Evolutionary conservation across 2,888 invertebrate genomes (phyloP), one percentile per base, ranked within the genome.

Genomic region (Dioctria linearis): DNA sequence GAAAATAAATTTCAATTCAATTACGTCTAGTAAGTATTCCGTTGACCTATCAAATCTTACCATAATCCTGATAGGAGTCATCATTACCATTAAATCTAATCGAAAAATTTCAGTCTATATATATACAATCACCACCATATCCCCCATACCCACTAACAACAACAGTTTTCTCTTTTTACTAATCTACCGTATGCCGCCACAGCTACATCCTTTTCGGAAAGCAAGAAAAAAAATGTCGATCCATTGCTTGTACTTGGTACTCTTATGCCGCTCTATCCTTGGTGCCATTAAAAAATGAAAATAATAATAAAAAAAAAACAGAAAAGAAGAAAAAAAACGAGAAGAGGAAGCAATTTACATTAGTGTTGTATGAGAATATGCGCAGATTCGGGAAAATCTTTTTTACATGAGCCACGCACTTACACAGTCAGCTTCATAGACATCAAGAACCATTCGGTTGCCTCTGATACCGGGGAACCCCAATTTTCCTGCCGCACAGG

Each of bases 311-410:
- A 66, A 63, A 65, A 66, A 76, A 63, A n/a, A n/a, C n/a, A n/a
- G n/a, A n/a, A n/a, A 25, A 25, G 2, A 25, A 25, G 25, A 25
- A 25, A 25, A 25, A 25, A 25, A 25, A 25, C 25, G 76, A 76
- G 49, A 49, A 76, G 65, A 80, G 65, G 75, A 80, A 80, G 80
- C 80, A 80, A 80, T 80, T 80, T 80, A 80, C 80, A 80, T 80
- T 80, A 80, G 80, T 80, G 80, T 78, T 78, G 66, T 75, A 78
- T 76, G 66, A 78, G 78, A 78, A 80, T 80, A 76, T 80, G 80
- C 80, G 80, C 80, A 80, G 80, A 80, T 80, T 80, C 80, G 67
- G 66, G 66, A 49, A 80, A 69, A 79, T 79, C 59, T 78, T 66
- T 78, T 57, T 78, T 78, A 78, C 66, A 78, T 78, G 78, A 78